phyloP scores from a whole-genome alignment of 2,888 invertebrate species.

The Tenthredo notha region DNA sequence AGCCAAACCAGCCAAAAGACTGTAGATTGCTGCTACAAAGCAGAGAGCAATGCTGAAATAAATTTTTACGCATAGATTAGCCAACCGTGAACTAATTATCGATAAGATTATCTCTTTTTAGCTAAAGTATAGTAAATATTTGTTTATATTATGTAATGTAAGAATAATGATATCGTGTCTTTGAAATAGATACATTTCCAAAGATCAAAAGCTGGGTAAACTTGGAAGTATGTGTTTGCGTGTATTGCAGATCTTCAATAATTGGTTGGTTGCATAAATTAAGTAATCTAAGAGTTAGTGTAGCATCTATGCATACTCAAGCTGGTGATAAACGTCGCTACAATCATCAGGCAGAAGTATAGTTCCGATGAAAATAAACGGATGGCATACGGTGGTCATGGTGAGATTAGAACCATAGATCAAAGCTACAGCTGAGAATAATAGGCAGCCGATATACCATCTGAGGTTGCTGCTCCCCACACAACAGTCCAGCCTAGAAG shows the following conservation, averaged over 20 bases:
- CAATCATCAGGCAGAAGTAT: slow-evolving; percentile 92
- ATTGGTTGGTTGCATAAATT: slow-evolving; percentile 73
- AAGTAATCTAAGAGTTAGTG: slow-evolving; percentile 40
- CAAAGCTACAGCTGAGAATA: slow-evolving; percentile 84
- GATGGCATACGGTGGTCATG: slow-evolving; percentile 93
- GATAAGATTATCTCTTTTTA: neutral
- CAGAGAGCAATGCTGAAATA: slow-evolving; percentile 78
- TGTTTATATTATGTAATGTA: neutral
- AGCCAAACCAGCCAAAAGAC: slow-evolving; percentile 75
- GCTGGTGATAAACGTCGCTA: slow-evolving; percentile 89
- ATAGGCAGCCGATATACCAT: slow-evolving; percentile 86
- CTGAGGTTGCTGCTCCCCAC: slow-evolving; percentile 89
- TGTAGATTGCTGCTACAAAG: slow-evolving; percentile 78
- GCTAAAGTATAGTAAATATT: neutral
- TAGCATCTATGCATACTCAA: slow-evolving; percentile 82
- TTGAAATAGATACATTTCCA: neutral
- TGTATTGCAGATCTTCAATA: slow-evolving; percentile 14
- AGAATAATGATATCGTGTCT: neutral
- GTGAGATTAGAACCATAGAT: slow-evolving; percentile 89
- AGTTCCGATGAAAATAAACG: slow-evolving; percentile 84
- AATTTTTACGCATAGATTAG: slow-evolving; percentile 53
- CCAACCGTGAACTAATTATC: neutral
- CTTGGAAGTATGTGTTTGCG: neutral
- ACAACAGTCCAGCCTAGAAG: slow-evolving; percentile 90
- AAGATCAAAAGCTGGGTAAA: neutral